phyloP scores from a whole-genome alignment of 2,113 vertebrate genomes.

The Sylvietta virens region DNA sequence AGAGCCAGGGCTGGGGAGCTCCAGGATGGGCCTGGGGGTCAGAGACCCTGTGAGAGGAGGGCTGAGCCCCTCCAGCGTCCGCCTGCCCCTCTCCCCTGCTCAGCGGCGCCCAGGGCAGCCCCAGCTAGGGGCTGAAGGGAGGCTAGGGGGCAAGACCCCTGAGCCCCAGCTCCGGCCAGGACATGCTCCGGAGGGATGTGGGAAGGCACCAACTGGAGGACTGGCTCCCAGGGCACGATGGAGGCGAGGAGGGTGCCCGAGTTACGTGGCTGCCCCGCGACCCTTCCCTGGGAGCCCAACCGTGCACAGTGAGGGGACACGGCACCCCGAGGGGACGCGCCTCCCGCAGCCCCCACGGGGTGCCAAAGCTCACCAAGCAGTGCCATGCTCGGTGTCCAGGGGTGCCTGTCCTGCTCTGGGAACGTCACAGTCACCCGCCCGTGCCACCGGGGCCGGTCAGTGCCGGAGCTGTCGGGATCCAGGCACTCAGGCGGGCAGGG shows the following conservation, averaged over 20 bases:
- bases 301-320: accelerated
- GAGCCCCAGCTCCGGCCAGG: neutral
- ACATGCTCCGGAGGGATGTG: accelerated
- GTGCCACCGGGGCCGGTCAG: neutral
- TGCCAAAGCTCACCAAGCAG: neutral
- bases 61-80: neutral
- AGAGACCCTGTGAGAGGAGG: neutral
- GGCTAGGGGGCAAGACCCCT: neutral
- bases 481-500: neutral
- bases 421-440: neutral
- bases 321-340: accelerated
- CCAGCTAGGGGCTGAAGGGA: neutral
- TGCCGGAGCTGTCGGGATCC: neutral
- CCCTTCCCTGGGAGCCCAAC: neutral
- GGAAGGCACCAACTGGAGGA: neutral
- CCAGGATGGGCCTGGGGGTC: neutral
- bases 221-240: neutral
- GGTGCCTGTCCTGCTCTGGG: neutral
- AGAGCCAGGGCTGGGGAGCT: neutral
- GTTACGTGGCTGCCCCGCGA: neutral
- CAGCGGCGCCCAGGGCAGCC: neutral
- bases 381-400: neutral
- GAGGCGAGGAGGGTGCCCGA: neutral
- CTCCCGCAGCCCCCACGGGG: accelerated
- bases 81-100: neutral